Evolutionary conservation across 2,797 vertebrate genomes (phyloP).

Genomic region (Rhinatrema bivittatum): DNA sequence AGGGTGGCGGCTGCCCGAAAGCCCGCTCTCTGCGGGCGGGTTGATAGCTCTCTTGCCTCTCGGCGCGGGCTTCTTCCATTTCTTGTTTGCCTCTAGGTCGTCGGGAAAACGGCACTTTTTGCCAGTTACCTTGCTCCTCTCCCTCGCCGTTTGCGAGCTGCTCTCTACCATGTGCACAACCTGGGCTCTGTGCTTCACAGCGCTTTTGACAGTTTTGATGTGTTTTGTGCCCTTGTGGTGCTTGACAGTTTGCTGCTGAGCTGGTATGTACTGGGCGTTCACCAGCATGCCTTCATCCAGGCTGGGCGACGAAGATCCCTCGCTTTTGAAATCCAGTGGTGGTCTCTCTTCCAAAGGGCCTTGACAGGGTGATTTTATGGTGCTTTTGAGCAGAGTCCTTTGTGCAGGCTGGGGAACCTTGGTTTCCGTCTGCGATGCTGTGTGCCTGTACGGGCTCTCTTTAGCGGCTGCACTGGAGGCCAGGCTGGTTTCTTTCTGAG

Average conservation of each 20-base stretch:
- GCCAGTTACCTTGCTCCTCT: constrained; percentile 39
- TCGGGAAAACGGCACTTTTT: constrained; percentile 63
- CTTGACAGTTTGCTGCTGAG: constrained; percentile 53
- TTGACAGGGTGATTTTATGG: constrained; percentile 19
- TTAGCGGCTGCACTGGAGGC: constrained; percentile 32
- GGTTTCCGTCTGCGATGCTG: constrained; percentile 36
- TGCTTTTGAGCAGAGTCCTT: constrained; percentile 46
- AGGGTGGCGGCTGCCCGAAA: constrained; percentile 17
- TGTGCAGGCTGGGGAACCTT: constrained; percentile 49
- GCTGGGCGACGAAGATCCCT: constrained; percentile 71
- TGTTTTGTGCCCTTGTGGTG: constrained; percentile 57
- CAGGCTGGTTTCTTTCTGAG: constrained; percentile 37
- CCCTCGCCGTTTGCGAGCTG: constrained; percentile 34
- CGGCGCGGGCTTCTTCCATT: constrained; percentile 53
- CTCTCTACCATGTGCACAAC: constrained; percentile 37
- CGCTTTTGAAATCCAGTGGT: constrained; percentile 53
- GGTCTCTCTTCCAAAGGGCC: constrained; percentile 39
- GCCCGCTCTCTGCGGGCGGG: constrained; percentile 46
- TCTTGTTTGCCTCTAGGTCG: constrained; percentile 54
- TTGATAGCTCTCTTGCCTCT: constrained; percentile 49
- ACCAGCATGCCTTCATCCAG: constrained; percentile 62
- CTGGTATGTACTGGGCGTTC: constrained; percentile 53
- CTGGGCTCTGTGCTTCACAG: constrained; percentile 41
- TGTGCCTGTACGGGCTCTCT: constrained; percentile 41
- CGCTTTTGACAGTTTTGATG: constrained; percentile 53